phyloP scores from a whole-genome alignment of 2,888 invertebrate genomes.

The Lasioglossum marginatum region DNA sequence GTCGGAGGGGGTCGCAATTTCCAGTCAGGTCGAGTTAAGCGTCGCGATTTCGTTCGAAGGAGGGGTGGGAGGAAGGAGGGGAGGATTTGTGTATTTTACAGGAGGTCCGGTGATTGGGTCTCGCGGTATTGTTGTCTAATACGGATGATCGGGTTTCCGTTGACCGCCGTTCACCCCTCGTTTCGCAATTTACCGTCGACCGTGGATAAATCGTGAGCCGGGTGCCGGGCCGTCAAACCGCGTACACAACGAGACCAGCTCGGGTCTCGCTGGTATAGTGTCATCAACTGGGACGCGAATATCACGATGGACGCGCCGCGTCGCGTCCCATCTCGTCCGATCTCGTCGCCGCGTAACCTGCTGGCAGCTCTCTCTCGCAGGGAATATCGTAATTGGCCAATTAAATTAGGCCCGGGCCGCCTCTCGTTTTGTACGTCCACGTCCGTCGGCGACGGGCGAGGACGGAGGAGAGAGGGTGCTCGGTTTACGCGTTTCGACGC shows the following conservation, averaged over 20 bases:
- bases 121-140: constrained; percentile 65
- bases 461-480: not conserved
- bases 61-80: not conserved
- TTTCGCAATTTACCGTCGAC: constrained; percentile 37
- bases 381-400: constrained; percentile 64
- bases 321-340: constrained; percentile 9
- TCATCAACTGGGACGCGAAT: constrained; percentile 51
- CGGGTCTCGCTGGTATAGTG: constrained; percentile 11
- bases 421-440: constrained; percentile 60
- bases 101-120: constrained; percentile 45
- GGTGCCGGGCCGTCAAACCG: constrained; percentile 53
- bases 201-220: constrained; percentile 62
- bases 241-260: constrained; percentile 37
- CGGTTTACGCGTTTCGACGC: constrained; percentile 36
- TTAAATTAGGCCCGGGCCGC: constrained; percentile 64
- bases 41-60: not conserved
- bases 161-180: constrained; percentile 52
- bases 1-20: not conserved
- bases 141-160: constrained; percentile 69
- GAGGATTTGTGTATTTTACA: constrained; percentile 53
- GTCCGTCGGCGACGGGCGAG: constrained; percentile 35
- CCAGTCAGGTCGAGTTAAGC: not conserved
- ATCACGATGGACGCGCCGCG: constrained; percentile 41
- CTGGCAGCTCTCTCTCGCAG: not conserved
- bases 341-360: constrained; percentile 11